Base-by-base conservation (phyloP, 2,888 invertebrate species). In the Anthrax anthrax region DNA sequence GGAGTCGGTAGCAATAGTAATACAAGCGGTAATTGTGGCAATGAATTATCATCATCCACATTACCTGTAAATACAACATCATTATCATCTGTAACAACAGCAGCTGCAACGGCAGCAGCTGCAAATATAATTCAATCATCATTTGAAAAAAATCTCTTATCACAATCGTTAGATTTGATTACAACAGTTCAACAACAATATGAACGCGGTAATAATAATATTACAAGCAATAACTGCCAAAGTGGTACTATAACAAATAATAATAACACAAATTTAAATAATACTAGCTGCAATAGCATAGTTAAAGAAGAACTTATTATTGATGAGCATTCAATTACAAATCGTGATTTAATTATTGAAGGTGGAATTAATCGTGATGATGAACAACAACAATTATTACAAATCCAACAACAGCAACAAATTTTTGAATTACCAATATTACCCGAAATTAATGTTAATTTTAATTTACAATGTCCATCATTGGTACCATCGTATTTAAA, bases 401-500 rank as follows among this genome's bases (percentile, higher is more conserved):
- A 57, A 54, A 43, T 40, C 48, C 54, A 58, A 29, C 46, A 51
- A 47, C 16, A 50, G 39, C 23, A 54, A 56, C 17, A 59, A 62
- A 17, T 63, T 18, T 64, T 67, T 51, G 71, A 75, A 56, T 81
- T 80, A 48, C 80, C 81, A 43, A 67, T 87, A 47, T 66, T 87
- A 49, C 73, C 74, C 17, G 81, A 84, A 49, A 73, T 75, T 44
- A 79, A 84, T 60, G 77, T 80, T 50, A 70, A 76, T 41, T 90
- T 90, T 61, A 80, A 81, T 58, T 68, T 90, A 54, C 82, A 84
- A 56, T 80, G 86, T 39, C 80, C 81, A 14, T 77, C 78, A 19
- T 80, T 88, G 8, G 82, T 88, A 56, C 87, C 91, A 14, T 77
- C 86, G n/a, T 89, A 87, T 69, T 76, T 94, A 57, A 90, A 92